Evolutionary conservation across 2,797 vertebrate genomes (phyloP), one percentile per base, ranked within the genome.

Genomic region (Sebastes trivittatus): DNA sequence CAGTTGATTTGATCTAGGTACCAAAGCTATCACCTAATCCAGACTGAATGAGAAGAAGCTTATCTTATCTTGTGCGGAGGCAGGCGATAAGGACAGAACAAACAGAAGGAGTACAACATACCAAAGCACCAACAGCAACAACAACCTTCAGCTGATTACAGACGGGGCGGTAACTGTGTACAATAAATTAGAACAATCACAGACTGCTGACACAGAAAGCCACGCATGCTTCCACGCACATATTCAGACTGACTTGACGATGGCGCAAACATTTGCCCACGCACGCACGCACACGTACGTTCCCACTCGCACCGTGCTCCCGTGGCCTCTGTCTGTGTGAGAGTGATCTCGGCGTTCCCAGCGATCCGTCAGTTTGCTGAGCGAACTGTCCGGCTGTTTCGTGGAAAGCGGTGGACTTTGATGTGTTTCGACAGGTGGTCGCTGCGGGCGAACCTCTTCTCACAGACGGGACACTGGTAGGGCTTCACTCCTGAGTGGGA

Each of bases 371-470:
- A 98, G 96, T 97, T 98, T 78, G 95, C 85, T 0, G 97, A 90
- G 65, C 97, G 96, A 14, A 95, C 89, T 1, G 97, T 95, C 78
- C 98, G 97, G 92, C 93, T 96, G 94, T 96, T 97, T 82, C 97
- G 95, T 1, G 98, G 98, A 92, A 99, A 98, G 36, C 98, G 97
- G 87, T 99, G 98, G 90, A 99, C 98, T 95, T 99, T 99, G 95
- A 98, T 94, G 60, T 99, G 98, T 93, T 99, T 99, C 87, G 98
- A 98, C 88, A 99, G 96, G 94, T 99, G 98, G 96, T 99, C 98
- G 3, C 98, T 99, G 63, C 98, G 97, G 29, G 98, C 98, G 64
- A 99, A 99, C 93, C 97, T 99, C 96, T 99, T 99, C 93, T 99
- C 98, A 0, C 98, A 99, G 59, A 98, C 96, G 0, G 96, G 96